Evolutionary conservation across 2,113 vertebrate genomes (phyloP).

Genomic region (Ploceus nigricollis): DNA sequence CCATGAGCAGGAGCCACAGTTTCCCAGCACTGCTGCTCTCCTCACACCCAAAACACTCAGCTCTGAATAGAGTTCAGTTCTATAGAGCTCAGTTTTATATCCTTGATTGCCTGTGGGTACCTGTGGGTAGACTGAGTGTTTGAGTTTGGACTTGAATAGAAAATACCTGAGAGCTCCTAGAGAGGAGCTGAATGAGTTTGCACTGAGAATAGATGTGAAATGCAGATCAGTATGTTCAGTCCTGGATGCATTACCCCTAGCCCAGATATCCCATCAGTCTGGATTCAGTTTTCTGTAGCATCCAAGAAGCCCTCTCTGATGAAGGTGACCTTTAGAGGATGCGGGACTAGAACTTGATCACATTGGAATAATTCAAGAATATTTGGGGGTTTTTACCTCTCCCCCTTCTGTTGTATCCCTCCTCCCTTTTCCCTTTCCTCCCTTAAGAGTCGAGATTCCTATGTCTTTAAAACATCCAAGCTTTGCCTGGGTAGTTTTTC

Average conservation of each 20-base stretch:
- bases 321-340: neutral
- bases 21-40: neutral
- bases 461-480: neutral
- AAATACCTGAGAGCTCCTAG: neutral
- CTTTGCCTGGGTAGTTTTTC: neutral
- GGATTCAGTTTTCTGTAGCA: neutral
- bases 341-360: neutral
- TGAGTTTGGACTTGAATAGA: neutral
- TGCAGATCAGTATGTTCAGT: neutral
- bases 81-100: neutral
- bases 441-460: fast-evolving
- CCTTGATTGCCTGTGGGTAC: neutral
- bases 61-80: neutral
- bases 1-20: fast-evolving
- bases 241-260: neutral
- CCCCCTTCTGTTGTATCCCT: neutral
- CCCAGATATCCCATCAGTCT: neutral
- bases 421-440: neutral
- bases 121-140: neutral
- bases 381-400: neutral
- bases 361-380: neutral
- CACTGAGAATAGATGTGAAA: neutral
- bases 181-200: neutral
- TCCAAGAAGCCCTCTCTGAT: neutral
- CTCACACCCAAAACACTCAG: neutral